Conservation (phyloP, 23 tunicate species). For the Ciona savignyi region DNA sequence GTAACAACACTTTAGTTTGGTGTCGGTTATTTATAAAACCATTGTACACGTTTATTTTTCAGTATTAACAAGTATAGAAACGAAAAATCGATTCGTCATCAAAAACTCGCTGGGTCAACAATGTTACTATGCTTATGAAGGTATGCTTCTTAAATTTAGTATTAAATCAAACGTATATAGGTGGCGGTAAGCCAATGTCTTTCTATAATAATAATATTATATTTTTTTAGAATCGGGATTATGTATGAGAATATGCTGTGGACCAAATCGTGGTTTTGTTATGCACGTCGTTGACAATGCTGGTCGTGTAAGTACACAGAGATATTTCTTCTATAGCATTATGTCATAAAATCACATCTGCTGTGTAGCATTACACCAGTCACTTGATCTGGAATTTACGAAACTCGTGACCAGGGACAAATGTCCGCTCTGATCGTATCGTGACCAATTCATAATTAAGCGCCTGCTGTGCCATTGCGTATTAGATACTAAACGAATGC, state of each 20-base stretch:
- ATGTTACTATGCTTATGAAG: conserved; percentile 83
- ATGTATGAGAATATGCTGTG: conserved; percentile 68
- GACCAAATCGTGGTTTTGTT: conserved; percentile 47
- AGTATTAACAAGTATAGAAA: conserved; percentile 56
- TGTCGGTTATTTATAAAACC: not conserved
- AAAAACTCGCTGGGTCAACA: conserved; percentile 81
- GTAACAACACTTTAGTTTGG: not conserved
- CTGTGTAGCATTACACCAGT: no score
- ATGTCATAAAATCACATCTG: no score
- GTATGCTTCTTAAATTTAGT: no score
- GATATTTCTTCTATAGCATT: no score
- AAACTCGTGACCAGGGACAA: no score
- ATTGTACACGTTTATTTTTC: not conserved
- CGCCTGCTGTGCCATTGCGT: no score
- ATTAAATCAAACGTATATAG: not conserved
- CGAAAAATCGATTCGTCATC: conserved; percentile 39
- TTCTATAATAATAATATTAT: not conserved
- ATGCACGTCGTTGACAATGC: conserved; percentile 73
- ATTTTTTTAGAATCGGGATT: conserved; percentile 61
- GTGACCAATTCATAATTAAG: no score
- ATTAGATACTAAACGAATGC: no score
- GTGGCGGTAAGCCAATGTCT: not conserved
- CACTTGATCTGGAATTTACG: no score
- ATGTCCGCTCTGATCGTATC: no score
- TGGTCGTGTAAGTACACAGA: conserved; percentile 19